phyloP scores from a whole-genome alignment of 2,113 vertebrate species.

The Thalassarche chlororhynchos region DNA sequence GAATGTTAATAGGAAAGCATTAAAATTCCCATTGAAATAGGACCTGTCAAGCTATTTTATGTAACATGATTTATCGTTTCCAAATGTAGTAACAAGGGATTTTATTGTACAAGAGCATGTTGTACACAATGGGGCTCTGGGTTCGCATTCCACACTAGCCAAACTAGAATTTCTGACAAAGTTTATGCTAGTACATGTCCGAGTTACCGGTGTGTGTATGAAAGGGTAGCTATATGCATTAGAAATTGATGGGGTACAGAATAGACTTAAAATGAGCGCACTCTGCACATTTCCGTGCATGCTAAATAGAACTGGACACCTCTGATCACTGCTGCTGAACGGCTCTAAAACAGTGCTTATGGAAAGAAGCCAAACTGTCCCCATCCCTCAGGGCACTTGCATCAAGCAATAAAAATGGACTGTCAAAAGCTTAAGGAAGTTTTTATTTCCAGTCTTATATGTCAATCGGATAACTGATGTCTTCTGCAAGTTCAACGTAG shows the following conservation, averaged over 20 bases:
- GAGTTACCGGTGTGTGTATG: background rate
- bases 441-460: background rate
- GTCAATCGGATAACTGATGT: background rate
- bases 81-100: slow-evolving; percentile 65
- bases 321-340: background rate
- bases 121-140: slow-evolving; percentile 1
- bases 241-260: background rate
- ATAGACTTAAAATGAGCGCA: background rate
- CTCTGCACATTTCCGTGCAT: background rate
- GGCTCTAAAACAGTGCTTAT: fast-evolving
- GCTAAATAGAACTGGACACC: background rate
- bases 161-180: background rate
- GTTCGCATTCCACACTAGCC: background rate
- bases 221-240: background rate
- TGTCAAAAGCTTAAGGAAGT: background rate
- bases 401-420: background rate
- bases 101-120: slow-evolving; percentile 48
- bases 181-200: background rate
- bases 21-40: slow-evolving; percentile 64
- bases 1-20: slow-evolving; percentile 67
- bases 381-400: background rate
- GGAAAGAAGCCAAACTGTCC: background rate
- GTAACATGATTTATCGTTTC: slow-evolving; percentile 63
- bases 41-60: slow-evolving; percentile 63
- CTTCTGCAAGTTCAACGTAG: background rate